These are phyloP conservation scores for Nilaparvata lugens DNA, from an alignment of 1,140 invertebrate species.

Conservation along the genomic window DNA sequence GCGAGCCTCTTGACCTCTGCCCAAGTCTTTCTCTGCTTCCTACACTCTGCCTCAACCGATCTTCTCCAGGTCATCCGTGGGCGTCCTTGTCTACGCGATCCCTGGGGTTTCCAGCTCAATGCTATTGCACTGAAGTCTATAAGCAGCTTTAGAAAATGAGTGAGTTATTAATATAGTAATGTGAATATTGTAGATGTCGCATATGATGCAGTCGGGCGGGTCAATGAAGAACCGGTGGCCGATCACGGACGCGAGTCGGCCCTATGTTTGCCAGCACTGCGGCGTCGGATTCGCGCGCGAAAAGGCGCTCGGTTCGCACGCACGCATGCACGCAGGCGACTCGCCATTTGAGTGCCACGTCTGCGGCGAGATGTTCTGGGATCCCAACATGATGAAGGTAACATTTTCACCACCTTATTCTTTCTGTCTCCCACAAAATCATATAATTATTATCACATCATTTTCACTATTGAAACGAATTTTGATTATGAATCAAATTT, in stretches of 20 bases:
- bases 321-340: conserved; percentile 47
- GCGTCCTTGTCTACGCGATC: no score
- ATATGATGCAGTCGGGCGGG: no score
- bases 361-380: conserved; percentile 72
- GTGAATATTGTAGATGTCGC: not conserved
- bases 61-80: no score
- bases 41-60: no score
- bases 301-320: conserved; percentile 65
- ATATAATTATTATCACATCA: not conserved
- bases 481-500: no score
- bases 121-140: no score
- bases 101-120: no score
- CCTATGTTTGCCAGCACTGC: conserved; percentile 70
- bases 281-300: conserved; percentile 69
- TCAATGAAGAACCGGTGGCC: conserved; percentile 40
- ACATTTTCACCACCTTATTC: conserved; percentile 18
- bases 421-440: not conserved
- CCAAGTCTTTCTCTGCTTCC: no score
- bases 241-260: conserved; percentile 58
- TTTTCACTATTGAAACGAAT: no score
- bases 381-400: conserved; percentile 50
- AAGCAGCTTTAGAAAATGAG: no score
- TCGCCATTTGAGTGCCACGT: conserved; percentile 63
- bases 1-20: no score
- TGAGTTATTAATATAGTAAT: no score